These are phyloP conservation scores for Fopius arisanus DNA, from an alignment of 1,140 invertebrate genomes.

Conservation along the genomic window DNA sequence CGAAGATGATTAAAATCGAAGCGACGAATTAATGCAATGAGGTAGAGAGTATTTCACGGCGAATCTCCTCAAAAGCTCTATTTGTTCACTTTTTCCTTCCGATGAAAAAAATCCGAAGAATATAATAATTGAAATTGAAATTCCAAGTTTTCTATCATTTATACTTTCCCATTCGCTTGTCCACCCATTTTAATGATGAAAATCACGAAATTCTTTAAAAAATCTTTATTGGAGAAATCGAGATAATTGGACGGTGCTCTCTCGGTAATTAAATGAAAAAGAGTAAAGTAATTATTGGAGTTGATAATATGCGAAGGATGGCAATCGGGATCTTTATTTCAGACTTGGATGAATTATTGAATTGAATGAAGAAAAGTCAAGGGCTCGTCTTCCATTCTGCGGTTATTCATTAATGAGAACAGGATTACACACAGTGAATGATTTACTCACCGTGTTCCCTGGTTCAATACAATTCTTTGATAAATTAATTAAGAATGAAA, in stretches of 20 bases:
- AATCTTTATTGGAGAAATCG: no score
- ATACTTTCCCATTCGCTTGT: no score
- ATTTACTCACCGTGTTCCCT: background rate
- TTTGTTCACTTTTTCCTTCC: slow-evolving; percentile 17
- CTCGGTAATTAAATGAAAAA: background rate
- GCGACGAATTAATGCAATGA: slow-evolving; percentile 15
- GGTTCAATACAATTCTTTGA: background rate
- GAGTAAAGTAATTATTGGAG: background rate
- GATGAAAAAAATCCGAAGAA: no score
- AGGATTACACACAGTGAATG: background rate
- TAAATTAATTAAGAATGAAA: background rate
- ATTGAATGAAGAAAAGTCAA: background rate
- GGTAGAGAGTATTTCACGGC: background rate
- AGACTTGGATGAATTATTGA: background rate
- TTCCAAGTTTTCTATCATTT: no score
- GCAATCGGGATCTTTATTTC: background rate
- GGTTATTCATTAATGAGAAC: background rate
- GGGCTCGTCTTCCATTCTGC: background rate
- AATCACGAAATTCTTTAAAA: no score
- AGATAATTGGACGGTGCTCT: no score
- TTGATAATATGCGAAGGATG: background rate
- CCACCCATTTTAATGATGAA: no score
- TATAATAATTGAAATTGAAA: no score
- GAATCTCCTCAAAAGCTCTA: slow-evolving; percentile 7
- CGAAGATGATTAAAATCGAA: slow-evolving; percentile 4